Conservation (phyloP, 2,888 invertebrate genomes). For the Drosophila vallismaia region DNA sequence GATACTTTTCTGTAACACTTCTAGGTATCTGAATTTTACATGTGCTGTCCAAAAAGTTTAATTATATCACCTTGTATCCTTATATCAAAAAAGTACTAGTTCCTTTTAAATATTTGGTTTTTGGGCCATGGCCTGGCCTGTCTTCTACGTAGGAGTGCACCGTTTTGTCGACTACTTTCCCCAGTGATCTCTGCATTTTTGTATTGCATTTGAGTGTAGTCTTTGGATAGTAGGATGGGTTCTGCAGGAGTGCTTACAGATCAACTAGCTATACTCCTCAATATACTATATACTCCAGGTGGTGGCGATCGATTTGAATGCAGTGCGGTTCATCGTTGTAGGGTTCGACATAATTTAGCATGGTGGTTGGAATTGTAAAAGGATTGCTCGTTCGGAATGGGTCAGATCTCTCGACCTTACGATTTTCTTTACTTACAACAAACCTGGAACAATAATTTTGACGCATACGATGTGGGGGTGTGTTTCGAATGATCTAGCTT, state of each 20-base stretch:
- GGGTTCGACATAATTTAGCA: slow-evolving; percentile 51
- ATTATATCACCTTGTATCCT: slow-evolving; percentile 40
- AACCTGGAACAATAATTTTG: slow-evolving; percentile 62
- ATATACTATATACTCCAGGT: slow-evolving; percentile 43
- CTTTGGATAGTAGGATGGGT: slow-evolving; percentile 30
- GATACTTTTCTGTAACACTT: slow-evolving; percentile 44
- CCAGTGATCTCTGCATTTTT: slow-evolving; percentile 5
- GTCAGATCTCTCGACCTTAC: slow-evolving; percentile 77
- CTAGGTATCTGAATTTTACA: slow-evolving; percentile 27
- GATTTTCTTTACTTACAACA: slow-evolving; percentile 51
- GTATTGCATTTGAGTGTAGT: slow-evolving; percentile 9
- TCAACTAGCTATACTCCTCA: slow-evolving; percentile 32
- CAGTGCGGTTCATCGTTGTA: slow-evolving; percentile 63
- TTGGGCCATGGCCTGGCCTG: slow-evolving; percentile 16
- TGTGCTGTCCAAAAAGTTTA: slow-evolving; percentile 35
- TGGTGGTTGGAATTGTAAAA: slow-evolving; percentile 82
- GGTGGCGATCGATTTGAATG: slow-evolving; percentile 79
- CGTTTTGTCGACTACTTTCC: slow-evolving; percentile 2
- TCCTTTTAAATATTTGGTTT: slow-evolving; percentile 16
- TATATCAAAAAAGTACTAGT: slow-evolving; percentile 41
- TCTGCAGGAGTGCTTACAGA: slow-evolving; percentile 50
- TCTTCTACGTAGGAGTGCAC: slow-evolving; percentile 32
- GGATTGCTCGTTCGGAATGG: slow-evolving; percentile 82
- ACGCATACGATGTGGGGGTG: slow-evolving; percentile 31
- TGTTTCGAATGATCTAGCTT: slow-evolving; percentile 11